A percentile compares a stretch with the other conserved stretches of the same genome.
phyloP scores from a whole-genome alignment of 2,888 invertebrate species.

The Podabrus alpinus region DNA sequence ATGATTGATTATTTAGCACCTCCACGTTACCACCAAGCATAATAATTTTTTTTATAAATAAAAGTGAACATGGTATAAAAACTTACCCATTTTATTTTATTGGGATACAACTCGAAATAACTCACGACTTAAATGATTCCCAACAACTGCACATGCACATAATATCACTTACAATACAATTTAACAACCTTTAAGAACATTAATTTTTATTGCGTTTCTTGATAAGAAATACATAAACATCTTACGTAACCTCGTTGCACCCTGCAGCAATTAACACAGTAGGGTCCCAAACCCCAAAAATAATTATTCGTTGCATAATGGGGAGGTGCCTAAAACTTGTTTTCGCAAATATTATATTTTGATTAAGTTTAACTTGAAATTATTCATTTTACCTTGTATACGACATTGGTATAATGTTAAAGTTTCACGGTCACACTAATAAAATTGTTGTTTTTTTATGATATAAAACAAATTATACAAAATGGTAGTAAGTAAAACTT shows the following conservation, averaged over 20 bases:
- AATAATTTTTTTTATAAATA: background rate
- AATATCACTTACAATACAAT: background rate
- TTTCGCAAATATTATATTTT: background rate
- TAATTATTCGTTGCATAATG: background rate
- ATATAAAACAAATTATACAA: background rate
- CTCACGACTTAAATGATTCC: background rate
- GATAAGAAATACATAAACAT: background rate
- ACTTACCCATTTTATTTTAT: background rate
- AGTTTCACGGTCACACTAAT: background rate
- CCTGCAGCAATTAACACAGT: background rate
- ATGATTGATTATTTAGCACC: conserved; percentile 1
- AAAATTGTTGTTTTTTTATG: background rate
- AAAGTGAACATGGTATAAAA: background rate
- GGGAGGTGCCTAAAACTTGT: background rate
- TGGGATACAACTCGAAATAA: background rate
- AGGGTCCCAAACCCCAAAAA: background rate
- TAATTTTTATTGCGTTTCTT: background rate
- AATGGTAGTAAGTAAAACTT: background rate
- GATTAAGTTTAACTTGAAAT: background rate
- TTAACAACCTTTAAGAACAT: background rate
- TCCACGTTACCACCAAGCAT: background rate
- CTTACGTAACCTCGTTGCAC: background rate
- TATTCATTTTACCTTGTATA: background rate
- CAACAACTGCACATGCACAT: background rate
- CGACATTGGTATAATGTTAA: background rate